These are phyloP conservation scores for Acanthurus leucopareius DNA, from an alignment of 2,797 vertebrate species.

Conservation along the genomic window DNA sequence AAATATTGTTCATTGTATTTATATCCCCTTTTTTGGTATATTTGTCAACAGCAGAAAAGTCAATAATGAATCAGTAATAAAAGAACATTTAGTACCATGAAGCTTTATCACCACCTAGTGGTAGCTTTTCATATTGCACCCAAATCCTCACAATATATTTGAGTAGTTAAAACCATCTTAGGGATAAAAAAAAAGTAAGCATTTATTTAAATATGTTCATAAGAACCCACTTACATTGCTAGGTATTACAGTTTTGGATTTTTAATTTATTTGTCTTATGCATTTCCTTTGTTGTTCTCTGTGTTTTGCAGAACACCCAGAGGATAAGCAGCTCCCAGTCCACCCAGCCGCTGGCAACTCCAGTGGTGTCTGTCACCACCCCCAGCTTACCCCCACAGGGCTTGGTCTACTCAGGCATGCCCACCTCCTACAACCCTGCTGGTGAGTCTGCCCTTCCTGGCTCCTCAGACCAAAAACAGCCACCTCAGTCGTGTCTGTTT, in stretches of 20 bases:
- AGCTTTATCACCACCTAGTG: slow-evolving; percentile 77
- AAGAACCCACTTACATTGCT: neutral
- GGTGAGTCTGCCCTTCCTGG: slow-evolving; percentile 84
- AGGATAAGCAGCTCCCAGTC: slow-evolving; percentile 97
- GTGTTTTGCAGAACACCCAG: slow-evolving; percentile 90
- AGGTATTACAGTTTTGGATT: neutral
- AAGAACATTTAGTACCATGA: slow-evolving; percentile 32
- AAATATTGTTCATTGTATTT: neutral
- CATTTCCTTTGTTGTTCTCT: slow-evolving; percentile 44
- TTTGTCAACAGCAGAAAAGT: slow-evolving; percentile 9
- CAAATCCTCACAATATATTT: neutral
- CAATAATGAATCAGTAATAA: slow-evolving; percentile 1
- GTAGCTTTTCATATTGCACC: slow-evolving; percentile 37
- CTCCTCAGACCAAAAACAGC: slow-evolving; percentile 40
- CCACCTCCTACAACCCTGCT: slow-evolving; percentile 96
- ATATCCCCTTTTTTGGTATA: neutral
- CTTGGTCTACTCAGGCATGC: slow-evolving; percentile 96
- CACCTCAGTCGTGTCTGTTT: slow-evolving; percentile 34
- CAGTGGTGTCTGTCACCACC: slow-evolving; percentile 97
- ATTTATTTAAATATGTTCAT: neutral
- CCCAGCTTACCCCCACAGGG: slow-evolving; percentile 96
- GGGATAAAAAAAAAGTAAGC: neutral
- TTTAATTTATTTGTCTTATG: neutral
- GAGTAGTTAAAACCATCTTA: neutral
- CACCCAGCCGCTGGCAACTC: slow-evolving; percentile 93